These are phyloP conservation scores for Scaptomyza cyrtandrae DNA, from an alignment of 2,888 invertebrate genomes.

Conservation along the genomic window DNA sequence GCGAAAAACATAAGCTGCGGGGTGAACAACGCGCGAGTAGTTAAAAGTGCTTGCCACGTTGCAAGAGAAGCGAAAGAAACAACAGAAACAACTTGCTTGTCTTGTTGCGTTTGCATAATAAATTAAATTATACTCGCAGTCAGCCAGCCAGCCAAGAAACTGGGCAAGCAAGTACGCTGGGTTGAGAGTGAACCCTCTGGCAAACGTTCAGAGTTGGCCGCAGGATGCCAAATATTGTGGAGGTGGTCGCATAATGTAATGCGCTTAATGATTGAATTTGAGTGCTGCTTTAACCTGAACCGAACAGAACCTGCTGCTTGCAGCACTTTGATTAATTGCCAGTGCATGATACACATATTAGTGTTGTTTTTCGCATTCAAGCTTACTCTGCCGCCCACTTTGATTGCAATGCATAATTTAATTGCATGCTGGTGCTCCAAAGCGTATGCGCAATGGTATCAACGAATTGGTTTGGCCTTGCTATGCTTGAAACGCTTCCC, in stretches of 20 bases:
- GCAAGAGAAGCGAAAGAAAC: neutral
- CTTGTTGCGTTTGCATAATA: conserved; percentile 70
- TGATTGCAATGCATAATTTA: conserved; percentile 63
- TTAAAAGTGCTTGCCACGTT: conserved; percentile 29
- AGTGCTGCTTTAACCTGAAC: conserved; percentile 37
- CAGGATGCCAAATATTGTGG: conserved; percentile 9
- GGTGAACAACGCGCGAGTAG: conserved; percentile 9
- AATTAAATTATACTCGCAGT: conserved; percentile 68
- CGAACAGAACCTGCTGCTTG: conserved; percentile 31
- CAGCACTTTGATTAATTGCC: conserved; percentile 76
- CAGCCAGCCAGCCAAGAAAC: neutral
- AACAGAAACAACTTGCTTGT: conserved; percentile 49
- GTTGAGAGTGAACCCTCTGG: neutral
- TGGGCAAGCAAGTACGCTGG: neutral
- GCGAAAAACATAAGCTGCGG: neutral
- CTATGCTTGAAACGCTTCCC: neutral
- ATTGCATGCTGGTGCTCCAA: conserved; percentile 42
- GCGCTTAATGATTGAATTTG: conserved; percentile 67
- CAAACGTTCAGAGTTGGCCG: conserved; percentile 3
- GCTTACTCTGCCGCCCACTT: conserved; percentile 33
- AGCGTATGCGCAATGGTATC: conserved; percentile 60
- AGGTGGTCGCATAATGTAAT: conserved; percentile 49
- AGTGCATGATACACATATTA: conserved; percentile 53
- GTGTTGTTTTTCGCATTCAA: neutral
- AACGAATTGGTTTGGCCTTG: conserved; percentile 51